Conservation (phyloP, 2,888 invertebrate genomes). For the Drymonia ruficornis region DNA sequence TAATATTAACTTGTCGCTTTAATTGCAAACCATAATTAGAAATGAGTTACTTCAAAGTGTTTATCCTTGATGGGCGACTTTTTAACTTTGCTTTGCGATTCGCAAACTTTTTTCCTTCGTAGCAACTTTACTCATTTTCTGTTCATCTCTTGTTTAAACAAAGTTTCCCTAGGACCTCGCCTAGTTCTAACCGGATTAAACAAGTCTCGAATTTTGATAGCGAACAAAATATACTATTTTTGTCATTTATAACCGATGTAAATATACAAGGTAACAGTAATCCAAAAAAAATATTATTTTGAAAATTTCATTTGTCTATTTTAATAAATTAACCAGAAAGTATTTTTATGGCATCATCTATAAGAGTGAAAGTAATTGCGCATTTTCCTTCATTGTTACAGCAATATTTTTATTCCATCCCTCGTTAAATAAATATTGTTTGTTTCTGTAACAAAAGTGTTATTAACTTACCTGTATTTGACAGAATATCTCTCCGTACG, state of each 20-base stretch:
- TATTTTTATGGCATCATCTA: too few relatives aligned
- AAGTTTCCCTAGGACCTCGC: conserved; percentile 62
- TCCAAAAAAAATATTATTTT: too few relatives aligned
- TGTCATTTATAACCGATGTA: conserved; percentile 13
- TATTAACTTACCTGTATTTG: conserved; percentile 91
- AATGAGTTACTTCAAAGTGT: conserved; percentile 12
- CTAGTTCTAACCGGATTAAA: conserved; percentile 70
- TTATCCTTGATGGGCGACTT: conserved; percentile 55
- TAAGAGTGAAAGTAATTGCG: too few relatives aligned
- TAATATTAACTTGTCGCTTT: too few relatives aligned
- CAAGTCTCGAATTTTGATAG: conserved; percentile 66
- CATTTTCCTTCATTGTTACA: not conserved
- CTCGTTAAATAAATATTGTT: not conserved
- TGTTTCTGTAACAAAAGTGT: not conserved
- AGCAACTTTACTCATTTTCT: conserved; percentile 80
- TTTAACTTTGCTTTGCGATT: conserved; percentile 64
- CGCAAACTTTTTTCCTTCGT: conserved; percentile 62
- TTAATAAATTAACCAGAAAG: too few relatives aligned
- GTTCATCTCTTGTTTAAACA: conserved; percentile 70
- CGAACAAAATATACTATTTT: conserved; percentile 51
- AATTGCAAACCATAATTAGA: conserved; percentile 21
- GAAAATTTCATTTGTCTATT: conserved; percentile 2
- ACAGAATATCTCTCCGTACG: conserved; percentile 95
- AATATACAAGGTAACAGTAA: too few relatives aligned
- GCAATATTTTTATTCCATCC: not conserved